Evolutionary conservation across 2,113 vertebrate genomes (phyloP).

Genomic region (Vidua macroura): DNA sequence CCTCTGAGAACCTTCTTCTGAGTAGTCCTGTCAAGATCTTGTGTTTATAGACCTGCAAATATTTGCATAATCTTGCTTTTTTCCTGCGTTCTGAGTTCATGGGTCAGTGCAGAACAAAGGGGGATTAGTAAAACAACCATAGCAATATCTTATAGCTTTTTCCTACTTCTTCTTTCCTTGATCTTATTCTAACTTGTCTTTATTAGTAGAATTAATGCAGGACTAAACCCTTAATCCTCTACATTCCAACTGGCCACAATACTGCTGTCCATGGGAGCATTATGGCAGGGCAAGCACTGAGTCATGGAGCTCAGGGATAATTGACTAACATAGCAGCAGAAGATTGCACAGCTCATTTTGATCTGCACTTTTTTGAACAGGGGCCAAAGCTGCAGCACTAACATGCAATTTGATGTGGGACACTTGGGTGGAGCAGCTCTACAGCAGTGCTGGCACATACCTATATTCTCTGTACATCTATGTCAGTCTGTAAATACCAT

Average conservation of each 20-base stretch:
- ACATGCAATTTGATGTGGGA: neutral
- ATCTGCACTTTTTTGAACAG: neutral
- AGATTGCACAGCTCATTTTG: neutral
- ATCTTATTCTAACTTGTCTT: neutral
- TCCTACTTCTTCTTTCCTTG: neutral
- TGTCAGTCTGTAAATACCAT: neutral
- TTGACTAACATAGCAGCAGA: neutral
- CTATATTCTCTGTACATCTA: neutral
- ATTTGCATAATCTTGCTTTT: fast-evolving
- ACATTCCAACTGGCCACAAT: neutral
- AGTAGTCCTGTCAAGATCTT: neutral
- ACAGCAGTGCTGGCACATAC: fast-evolving
- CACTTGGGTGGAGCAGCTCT: neutral
- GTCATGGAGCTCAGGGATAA: neutral
- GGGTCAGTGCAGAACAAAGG: neutral
- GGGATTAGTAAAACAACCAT: neutral
- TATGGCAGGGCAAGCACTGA: neutral
- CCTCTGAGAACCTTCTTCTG: neutral
- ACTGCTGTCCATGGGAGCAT: neutral
- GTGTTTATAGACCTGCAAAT: neutral
- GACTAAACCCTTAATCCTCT: neutral
- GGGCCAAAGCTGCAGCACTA: neutral
- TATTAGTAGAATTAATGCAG: neutral
- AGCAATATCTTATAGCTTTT: neutral
- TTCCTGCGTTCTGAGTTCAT: neutral